Evolutionary conservation across 2,888 invertebrate species (phyloP).

Genomic region (Microctonus brassicae): DNA sequence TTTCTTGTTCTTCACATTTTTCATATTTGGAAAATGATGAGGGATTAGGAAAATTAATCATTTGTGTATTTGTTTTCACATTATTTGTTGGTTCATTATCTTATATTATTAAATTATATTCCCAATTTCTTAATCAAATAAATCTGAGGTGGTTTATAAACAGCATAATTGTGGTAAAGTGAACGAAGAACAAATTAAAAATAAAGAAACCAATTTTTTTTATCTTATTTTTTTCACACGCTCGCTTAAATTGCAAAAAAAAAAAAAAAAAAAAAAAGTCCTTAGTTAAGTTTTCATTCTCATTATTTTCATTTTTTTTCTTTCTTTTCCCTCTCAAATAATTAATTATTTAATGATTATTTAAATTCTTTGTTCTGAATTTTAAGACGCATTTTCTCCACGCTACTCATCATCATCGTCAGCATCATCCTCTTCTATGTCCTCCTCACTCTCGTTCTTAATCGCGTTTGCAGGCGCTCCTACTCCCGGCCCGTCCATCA

Average conservation of each 20-base stretch:
- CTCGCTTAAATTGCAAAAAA: not conserved
- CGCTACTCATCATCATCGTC: constrained; percentile 73
- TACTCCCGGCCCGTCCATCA: constrained; percentile 70
- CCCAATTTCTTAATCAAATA: not conserved
- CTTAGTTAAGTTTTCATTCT: constrained; percentile 9
- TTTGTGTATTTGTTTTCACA: not conserved
- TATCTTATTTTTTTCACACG: not conserved
- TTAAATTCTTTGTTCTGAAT: constrained; percentile 31
- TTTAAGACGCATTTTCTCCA: constrained; percentile 57
- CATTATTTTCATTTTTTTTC: constrained; percentile 33
- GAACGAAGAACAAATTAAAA: not conserved
- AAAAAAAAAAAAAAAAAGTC: too few species aligned
- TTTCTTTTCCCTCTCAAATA: not conserved
- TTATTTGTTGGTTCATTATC: not conserved
- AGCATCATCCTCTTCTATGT: constrained; percentile 78
- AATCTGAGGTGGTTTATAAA: not conserved
- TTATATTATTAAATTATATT: not conserved
- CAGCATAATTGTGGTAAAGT: not conserved
- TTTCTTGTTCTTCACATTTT: not conserved
- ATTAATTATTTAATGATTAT: not conserved
- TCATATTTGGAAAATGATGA: not conserved
- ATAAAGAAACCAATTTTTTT: not conserved
- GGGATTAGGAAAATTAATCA: not conserved
- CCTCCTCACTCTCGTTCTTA: constrained; percentile 75
- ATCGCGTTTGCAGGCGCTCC: constrained; percentile 72